A percentile compares a stretch with the other conserved stretches of the same genome.
phyloP scores from a whole-genome alignment of 2,113 vertebrate genomes.

The Anthoscopus minutus region DNA sequence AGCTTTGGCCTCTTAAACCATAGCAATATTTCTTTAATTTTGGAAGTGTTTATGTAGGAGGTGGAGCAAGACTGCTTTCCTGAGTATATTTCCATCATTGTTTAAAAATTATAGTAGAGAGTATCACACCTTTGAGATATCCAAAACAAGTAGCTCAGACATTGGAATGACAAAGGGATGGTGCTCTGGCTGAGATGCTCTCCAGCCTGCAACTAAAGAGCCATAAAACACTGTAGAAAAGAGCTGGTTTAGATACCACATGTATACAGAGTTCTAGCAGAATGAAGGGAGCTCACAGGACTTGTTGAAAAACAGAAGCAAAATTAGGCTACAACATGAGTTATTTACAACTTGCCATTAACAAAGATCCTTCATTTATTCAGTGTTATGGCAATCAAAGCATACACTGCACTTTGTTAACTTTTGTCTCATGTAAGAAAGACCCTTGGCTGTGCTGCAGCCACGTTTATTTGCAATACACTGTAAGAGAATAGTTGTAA shows the following conservation, averaged over 20 bases:
- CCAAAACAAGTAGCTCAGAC: neutral
- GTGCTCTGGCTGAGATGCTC: neutral
- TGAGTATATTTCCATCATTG: neutral
- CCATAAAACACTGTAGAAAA: conserved; percentile 20
- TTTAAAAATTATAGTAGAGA: neutral
- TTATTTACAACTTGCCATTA: neutral
- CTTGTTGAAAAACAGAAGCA: neutral
- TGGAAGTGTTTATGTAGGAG: neutral
- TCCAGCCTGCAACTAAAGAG: neutral
- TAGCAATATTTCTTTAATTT: neutral
- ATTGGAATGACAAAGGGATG: conserved; percentile 15
- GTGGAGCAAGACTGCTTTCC: neutral
- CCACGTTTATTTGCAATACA: neutral
- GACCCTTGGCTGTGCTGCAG: neutral
- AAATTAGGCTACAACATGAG: neutral
- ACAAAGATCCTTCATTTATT: neutral
- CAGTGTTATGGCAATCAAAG: neutral
- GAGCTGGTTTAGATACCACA: neutral
- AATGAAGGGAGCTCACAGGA: neutral
- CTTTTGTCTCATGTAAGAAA: neutral
- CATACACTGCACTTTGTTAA: neutral
- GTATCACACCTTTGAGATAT: conserved; percentile 10
- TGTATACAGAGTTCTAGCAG: neutral
- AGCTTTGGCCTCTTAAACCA: neutral
- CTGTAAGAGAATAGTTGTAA: neutral